Percentiles rank a stretch among this genome's conserved stretches.
Evolutionary conservation across 2,888 invertebrate genomes (phyloP).

Genomic region (Lumbricus terrestris): DNA sequence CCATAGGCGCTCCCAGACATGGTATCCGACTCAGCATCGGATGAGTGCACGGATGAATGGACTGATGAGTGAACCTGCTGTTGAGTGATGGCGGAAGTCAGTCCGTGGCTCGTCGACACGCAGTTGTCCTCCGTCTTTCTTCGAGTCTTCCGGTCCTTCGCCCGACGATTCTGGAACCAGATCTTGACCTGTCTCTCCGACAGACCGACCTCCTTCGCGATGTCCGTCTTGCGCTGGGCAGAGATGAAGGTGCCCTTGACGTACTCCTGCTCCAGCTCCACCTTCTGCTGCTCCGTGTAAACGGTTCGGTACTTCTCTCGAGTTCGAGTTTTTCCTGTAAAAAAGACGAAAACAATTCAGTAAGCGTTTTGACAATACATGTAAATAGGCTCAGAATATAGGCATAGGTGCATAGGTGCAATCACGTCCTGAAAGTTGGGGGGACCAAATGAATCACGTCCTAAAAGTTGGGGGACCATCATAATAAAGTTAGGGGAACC

Average conservation of each 20-base stretch:
- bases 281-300: conserved; percentile 18
- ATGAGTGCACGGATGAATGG: not conserved
- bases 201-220: not conserved
- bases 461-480: too few relatives aligned
- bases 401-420: too few relatives aligned
- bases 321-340: conserved; percentile 17
- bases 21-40: not conserved
- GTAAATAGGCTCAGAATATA: too few relatives aligned
- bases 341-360: not conserved
- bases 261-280: conserved; percentile 10
- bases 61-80: not conserved
- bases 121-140: conserved; percentile 27
- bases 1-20: not conserved
- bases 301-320: conserved; percentile 20
- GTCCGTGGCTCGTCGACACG: not conserved
- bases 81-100: not conserved
- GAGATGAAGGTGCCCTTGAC: not conserved
- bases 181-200: conserved; percentile 23
- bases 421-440: too few relatives aligned
- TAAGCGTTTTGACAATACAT: not conserved
- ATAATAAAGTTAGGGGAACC: too few relatives aligned
- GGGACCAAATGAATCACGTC: too few relatives aligned
- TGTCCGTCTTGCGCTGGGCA: not conserved
- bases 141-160: conserved; percentile 29
- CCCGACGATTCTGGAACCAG: conserved; percentile 27